Evolutionary conservation across 2,888 invertebrate species (phyloP).

Genomic region (Eilema depressum): DNA sequence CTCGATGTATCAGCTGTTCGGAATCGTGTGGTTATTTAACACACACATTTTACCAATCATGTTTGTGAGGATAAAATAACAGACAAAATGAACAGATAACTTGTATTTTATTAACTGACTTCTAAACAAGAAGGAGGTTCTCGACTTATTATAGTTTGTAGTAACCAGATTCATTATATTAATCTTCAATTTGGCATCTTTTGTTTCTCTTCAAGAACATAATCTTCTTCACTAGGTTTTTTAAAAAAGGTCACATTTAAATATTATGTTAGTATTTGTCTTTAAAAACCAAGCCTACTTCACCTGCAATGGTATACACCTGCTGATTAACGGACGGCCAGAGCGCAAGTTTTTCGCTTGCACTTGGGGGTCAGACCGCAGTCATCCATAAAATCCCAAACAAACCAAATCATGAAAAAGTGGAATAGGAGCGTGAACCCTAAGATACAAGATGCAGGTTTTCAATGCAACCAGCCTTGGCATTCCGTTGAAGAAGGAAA

Average conservation of each 20-base stretch:
- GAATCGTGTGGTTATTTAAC: no score
- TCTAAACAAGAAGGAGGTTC: no score
- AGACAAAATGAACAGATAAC: neutral
- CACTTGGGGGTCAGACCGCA: neutral
- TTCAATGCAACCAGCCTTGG: neutral
- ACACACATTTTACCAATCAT: no score
- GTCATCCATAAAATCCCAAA: neutral
- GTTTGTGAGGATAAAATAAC: neutral
- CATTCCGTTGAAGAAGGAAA: neutral
- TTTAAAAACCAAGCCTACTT: no score
- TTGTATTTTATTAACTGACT: neutral
- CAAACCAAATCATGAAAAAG: neutral
- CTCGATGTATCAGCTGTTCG: no score
- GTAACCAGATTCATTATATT: neutral
- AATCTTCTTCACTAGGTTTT: neutral
- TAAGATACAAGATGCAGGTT: neutral
- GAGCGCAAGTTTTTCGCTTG: neutral
- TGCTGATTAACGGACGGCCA: no score
- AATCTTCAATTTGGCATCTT: neutral
- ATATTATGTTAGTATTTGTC: neutral
- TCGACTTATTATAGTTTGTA: neutral
- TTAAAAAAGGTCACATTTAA: neutral
- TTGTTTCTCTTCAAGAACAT: neutral
- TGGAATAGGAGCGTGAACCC: neutral
- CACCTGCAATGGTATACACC: no score